Conservation (phyloP, 2,888 invertebrate species). For the Oscheius sp. region DNA sequence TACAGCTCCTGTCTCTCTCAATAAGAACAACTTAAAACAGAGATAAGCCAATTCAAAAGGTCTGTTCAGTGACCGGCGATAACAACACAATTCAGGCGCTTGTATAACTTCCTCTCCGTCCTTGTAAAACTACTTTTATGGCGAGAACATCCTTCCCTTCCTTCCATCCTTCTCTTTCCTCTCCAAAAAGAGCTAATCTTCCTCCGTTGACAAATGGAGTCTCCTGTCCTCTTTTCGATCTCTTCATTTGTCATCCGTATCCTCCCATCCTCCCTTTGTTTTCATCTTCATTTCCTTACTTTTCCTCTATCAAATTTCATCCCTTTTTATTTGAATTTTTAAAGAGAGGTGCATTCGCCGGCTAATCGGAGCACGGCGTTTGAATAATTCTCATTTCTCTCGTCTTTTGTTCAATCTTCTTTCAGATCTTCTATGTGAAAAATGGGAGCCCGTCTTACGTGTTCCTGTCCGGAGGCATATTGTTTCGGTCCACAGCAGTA, state of each 20-base stretch:
- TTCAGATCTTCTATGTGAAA: not conserved
- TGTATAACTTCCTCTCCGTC: too few species aligned
- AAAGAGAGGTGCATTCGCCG: too few species aligned
- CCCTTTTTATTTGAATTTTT: not conserved
- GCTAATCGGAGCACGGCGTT: not conserved
- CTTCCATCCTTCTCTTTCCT: too few species aligned
- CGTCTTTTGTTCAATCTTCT: not conserved
- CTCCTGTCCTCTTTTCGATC: not conserved
- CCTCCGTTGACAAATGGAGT: too few species aligned
- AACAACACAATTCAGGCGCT: too few species aligned
- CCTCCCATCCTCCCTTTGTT: not conserved
- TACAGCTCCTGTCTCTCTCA: too few species aligned
- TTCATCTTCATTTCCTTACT: not conserved
- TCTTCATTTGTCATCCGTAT: not conserved
- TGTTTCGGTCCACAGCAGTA: constrained; percentile 20
- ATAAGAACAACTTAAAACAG: too few species aligned
- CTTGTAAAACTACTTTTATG: too few species aligned
- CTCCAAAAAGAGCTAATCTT: too few species aligned
- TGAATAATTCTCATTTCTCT: constrained; percentile 18
- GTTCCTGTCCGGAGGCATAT: constrained; percentile 29
- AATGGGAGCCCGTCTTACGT: constrained; percentile 26
- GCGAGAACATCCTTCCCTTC: too few species aligned
- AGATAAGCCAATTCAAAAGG: too few species aligned
- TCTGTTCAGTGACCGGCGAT: too few species aligned
- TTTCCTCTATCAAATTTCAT: not conserved